Evolutionary conservation across 2,888 invertebrate species (phyloP).

Genomic region (Uropetala carovei): DNA sequence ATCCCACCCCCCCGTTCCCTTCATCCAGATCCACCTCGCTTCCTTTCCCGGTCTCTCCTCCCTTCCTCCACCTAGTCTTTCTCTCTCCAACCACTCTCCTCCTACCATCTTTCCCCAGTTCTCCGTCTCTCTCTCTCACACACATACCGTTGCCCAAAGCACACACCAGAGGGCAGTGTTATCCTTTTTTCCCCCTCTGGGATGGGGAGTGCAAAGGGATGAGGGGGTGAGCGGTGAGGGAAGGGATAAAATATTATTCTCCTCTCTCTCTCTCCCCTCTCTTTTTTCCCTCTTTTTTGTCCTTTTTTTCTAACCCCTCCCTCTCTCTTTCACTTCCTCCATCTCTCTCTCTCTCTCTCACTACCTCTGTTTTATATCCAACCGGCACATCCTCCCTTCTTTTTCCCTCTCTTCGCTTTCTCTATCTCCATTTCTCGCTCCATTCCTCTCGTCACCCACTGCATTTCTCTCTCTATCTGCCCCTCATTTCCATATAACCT

Average conservation of each 20-base stretch:
- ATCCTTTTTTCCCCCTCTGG: conserved; percentile 9
- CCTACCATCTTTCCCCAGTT: background rate
- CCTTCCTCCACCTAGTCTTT: background rate
- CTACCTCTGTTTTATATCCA: background rate
- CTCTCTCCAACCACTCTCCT: background rate
- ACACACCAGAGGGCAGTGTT: conserved; percentile 44
- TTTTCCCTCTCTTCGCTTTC: background rate
- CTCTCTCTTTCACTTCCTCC: background rate
- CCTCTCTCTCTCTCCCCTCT: background rate
- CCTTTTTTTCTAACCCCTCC: background rate
- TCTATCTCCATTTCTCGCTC: background rate
- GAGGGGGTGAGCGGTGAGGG: too few species aligned
- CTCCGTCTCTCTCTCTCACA: background rate
- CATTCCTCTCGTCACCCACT: too few species aligned
- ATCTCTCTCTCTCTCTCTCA: background rate
- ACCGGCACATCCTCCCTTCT: background rate
- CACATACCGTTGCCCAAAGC: conserved; percentile 31
- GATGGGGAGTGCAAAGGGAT: background rate
- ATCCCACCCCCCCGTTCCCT: background rate
- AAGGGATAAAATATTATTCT: background rate
- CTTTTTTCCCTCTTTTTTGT: background rate
- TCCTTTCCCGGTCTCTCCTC: background rate
- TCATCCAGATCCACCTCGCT: background rate
- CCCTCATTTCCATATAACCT: background rate
- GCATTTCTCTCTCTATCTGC: background rate